Percentiles rank a stretch among this genome's conserved stretches.
Evolutionary conservation across 2,797 vertebrate genomes (phyloP).

Genomic region (Enteromius paludinosus): DNA sequence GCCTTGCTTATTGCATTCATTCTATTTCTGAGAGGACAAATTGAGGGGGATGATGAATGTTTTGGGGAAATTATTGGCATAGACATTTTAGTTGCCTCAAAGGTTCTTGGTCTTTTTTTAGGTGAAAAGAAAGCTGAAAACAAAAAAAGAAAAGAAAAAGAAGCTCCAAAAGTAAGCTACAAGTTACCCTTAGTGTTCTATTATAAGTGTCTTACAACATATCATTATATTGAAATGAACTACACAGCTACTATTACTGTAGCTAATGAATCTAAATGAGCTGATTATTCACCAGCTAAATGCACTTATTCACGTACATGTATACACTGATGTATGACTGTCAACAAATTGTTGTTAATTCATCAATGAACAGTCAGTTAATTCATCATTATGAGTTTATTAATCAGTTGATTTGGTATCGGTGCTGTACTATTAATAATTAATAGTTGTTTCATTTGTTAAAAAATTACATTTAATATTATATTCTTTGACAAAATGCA

Average conservation of each 20-base stretch:
- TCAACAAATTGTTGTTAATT: neutral
- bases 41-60: neutral
- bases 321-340: neutral
- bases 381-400: neutral
- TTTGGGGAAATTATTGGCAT: neutral
- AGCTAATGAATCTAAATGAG: neutral
- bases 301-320: neutral
- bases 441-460: neutral
- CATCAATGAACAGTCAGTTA: neutral
- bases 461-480: too few relatives aligned
- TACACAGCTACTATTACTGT: neutral
- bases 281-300: neutral
- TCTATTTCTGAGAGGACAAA: neutral
- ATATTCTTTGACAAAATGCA: neutral
- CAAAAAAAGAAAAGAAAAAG: neutral
- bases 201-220: neutral
- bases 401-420: neutral
- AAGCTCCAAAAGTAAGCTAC: neutral
- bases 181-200: neutral
- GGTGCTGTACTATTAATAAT: neutral
- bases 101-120: neutral
- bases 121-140: neutral
- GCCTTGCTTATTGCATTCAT: constrained; percentile 30
- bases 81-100: neutral
- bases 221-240: neutral